Evolutionary conservation across 1,140 invertebrate species (phyloP).

Genomic region (Drosophila repletoides): DNA sequence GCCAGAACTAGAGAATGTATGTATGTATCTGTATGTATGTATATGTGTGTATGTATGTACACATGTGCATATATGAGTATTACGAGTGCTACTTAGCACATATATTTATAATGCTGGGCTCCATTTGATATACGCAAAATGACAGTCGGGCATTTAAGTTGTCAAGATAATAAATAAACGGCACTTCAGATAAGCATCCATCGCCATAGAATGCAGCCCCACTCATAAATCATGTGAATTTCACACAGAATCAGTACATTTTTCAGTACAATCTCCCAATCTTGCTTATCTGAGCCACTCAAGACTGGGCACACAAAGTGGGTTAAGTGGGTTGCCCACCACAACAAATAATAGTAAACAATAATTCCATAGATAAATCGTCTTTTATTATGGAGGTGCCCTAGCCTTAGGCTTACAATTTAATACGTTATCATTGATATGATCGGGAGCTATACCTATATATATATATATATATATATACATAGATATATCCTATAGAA

Average conservation of each 20-base stretch:
- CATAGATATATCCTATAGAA: too few species aligned
- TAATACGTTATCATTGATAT: too few species aligned
- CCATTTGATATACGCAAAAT: conserved; percentile 35
- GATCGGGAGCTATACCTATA: too few species aligned
- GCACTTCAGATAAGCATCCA: conserved; percentile 48
- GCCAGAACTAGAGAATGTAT: conserved; percentile 9
- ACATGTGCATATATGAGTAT: too few species aligned
- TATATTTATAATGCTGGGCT: conserved; percentile 32
- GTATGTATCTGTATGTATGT: too few species aligned
- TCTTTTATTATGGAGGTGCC: too few species aligned
- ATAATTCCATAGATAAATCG: not conserved
- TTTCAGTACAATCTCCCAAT: not conserved
- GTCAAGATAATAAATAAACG: conserved; percentile 48
- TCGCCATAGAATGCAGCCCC: conserved; percentile 33
- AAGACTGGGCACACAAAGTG: conserved; percentile 10
- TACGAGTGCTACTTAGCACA: conserved; percentile 27
- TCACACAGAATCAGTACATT: conserved; percentile 29
- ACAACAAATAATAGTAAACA: not conserved
- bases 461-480: too few species aligned
- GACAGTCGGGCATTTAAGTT: conserved; percentile 47
- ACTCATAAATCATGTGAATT: conserved; percentile 42
- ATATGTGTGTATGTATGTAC: too few species aligned
- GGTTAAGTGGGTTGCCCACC: not conserved
- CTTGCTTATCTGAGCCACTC: conserved; percentile 17
- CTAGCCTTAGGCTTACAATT: too few species aligned